Evolutionary conservation across 2,888 invertebrate species (phyloP), one percentile per base, ranked within the genome.

Genomic region (Meganola albula): DNA sequence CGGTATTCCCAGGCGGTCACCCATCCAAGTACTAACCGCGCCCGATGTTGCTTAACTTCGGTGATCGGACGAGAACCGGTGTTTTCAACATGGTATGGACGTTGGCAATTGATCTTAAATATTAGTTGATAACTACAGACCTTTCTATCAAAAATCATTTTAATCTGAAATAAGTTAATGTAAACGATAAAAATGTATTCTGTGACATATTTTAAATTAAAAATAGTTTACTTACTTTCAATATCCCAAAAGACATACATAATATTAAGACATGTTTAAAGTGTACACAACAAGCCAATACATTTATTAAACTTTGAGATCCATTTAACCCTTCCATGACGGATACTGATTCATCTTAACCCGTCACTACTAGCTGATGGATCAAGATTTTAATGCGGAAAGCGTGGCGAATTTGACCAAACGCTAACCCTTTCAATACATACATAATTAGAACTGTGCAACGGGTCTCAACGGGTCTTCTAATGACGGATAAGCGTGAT

Each of bases 361-460:
- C 76, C 79, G 75, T 83, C 82, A 77, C 65, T 72, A 59, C 64
- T n/a, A n/a, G n/a, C 58, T 85, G 84, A 85, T 76, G 82, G 83
- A 84, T 85, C 82, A 83, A 85, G 82, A 84, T 82, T 83, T 80
- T 83, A 85, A 84, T 80, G 72, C 80, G 63, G 54, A 65, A 63
- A 78, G 84, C 84, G 84, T 84, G 82, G 70, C 84, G 67, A 83
- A 85, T 85, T 66, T 72, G 74, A 70, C 75, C 80, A 58, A 70
- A 69, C 63, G 66, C 62, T 71, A 75, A 77, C 74, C 79, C 78
- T 74, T 69, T 70, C 76, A 69, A 78, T 75, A 75, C 75, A 76
- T 74, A 72, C 65, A 67, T 69, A 71, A 75, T 75, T 65, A 61
- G 55, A 45, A 48, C 38, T 48, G 35, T 43, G 53, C 58, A 51